Percentiles rank a stretch among this genome's conserved stretches.
These are phyloP conservation scores for Heteronetta atricapilla DNA, from an alignment of 2,113 vertebrate species.

Conservation along the genomic window DNA sequence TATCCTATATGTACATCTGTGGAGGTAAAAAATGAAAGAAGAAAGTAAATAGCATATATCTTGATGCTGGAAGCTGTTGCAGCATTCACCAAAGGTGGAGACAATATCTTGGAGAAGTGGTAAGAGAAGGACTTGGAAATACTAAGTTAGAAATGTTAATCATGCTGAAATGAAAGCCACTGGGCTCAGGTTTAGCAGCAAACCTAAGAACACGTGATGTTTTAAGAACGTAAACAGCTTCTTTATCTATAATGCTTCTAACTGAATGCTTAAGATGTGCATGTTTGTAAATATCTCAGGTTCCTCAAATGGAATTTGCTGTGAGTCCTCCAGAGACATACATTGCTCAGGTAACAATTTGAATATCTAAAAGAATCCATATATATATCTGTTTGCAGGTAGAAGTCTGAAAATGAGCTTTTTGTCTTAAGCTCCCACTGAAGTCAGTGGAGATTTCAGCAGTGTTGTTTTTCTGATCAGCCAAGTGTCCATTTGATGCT, in stretches of 20 bases:
- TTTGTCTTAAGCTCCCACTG: neutral
- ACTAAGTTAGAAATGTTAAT: neutral
- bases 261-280: neutral
- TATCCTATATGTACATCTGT: neutral
- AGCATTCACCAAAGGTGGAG: neutral
- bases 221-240: neutral
- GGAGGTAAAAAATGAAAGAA: neutral
- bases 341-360: neutral
- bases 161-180: neutral
- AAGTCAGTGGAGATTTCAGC: neutral
- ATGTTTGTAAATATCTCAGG: neutral
- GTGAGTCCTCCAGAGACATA: neutral
- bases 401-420: neutral
- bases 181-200: neutral
- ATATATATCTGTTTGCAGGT: neutral
- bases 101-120: neutral
- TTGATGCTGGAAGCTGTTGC: neutral
- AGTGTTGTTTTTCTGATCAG: rapidly evolving
- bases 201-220: neutral
- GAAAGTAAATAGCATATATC: neutral
- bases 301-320: neutral
- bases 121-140: neutral
- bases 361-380: neutral
- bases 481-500: rapidly evolving
- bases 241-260: neutral